These are phyloP conservation scores for Dryobotodes eremita DNA, from an alignment of 2,888 invertebrate species.

Conservation along the genomic window DNA sequence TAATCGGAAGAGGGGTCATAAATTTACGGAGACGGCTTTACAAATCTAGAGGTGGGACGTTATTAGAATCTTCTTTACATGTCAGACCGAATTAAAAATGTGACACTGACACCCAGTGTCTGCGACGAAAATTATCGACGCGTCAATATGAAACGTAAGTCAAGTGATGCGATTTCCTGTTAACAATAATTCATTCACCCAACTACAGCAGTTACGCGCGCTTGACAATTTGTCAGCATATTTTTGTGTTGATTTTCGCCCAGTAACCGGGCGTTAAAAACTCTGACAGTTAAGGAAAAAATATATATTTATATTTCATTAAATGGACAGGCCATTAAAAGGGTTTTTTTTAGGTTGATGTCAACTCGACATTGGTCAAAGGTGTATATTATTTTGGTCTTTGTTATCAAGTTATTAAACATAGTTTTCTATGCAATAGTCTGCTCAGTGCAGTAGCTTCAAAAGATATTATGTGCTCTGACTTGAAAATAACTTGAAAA, in stretches of 20 bases:
- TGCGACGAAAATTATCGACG: background rate
- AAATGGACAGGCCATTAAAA: background rate
- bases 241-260: background rate
- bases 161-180: background rate
- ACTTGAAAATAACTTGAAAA: background rate
- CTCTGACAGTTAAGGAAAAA: background rate
- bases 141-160: background rate
- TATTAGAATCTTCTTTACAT: background rate
- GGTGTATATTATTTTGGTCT: background rate
- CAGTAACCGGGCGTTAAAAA: background rate
- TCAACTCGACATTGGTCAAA: background rate
- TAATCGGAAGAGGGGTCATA: too few species aligned
- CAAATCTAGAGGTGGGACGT: too few species aligned
- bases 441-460: background rate
- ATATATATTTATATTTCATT: background rate
- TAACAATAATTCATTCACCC: background rate
- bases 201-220: background rate
- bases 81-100: background rate
- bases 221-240: background rate
- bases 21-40: too few species aligned
- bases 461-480: background rate
- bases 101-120: background rate
- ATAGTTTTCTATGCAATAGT: background rate
- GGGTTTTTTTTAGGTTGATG: background rate
- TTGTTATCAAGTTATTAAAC: background rate